Evolutionary conservation across 2,797 vertebrate species (phyloP).

Genomic region (Phoebastria nigripes): DNA sequence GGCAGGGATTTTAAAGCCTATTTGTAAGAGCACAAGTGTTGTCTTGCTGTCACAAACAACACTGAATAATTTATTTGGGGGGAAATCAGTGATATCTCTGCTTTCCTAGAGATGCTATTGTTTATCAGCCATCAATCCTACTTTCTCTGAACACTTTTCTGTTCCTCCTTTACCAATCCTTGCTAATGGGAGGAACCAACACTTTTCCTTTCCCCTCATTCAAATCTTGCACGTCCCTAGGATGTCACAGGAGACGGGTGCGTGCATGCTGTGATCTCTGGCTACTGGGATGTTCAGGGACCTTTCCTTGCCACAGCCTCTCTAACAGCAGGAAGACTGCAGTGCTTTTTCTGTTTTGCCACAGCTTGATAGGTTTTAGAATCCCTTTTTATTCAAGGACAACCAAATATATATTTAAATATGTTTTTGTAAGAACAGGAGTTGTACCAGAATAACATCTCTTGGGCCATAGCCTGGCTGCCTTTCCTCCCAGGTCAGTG

Average conservation of each 20-base stretch:
- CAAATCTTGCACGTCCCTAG: neutral
- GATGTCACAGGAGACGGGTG: too few relatives aligned
- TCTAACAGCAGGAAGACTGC: too few relatives aligned
- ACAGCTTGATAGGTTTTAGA: neutral
- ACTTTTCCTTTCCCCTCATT: neutral
- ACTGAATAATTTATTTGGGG: neutral
- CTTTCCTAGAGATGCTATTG: neutral
- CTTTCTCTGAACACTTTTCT: neutral
- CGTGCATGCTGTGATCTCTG: accelerated
- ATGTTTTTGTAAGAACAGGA: neutral
- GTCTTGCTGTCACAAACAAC: neutral
- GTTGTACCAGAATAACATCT: neutral
- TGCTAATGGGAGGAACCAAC: neutral
- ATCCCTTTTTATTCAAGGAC: neutral
- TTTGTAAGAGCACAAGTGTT: neutral
- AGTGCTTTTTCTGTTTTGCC: neutral
- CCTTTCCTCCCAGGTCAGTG: neutral
- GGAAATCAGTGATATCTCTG: neutral
- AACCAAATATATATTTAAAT: neutral
- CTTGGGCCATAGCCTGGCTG: accelerated
- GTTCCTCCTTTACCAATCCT: neutral
- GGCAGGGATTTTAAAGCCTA: neutral
- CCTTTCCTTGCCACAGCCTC: too few relatives aligned
- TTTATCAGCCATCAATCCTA: neutral
- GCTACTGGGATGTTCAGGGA: neutral